These are phyloP conservation scores for Pecten maximus DNA, from an alignment of 2,888 invertebrate genomes.

Conservation along the genomic window DNA sequence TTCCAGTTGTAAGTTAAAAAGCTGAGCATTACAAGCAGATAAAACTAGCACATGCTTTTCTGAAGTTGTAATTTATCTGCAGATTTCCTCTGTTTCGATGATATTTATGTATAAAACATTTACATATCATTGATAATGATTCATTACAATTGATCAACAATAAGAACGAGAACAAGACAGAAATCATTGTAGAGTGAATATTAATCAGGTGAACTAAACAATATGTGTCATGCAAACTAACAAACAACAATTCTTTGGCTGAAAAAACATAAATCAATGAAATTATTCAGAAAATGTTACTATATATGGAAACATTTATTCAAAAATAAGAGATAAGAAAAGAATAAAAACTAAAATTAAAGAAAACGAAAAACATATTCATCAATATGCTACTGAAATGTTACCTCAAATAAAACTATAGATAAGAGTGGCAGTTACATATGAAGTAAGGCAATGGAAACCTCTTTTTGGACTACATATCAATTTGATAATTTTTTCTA, in stretches of 20 bases:
- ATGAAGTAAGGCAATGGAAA: too few relatives aligned
- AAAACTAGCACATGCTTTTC: neutral
- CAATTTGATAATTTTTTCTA: too few relatives aligned
- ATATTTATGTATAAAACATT: neutral
- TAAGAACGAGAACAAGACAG: neutral
- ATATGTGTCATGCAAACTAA: conserved; percentile 26
- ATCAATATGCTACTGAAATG: neutral
- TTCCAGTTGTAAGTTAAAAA: neutral
- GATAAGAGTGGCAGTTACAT: neutral
- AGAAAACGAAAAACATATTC: neutral
- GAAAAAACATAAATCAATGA: neutral
- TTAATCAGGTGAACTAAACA: neutral
- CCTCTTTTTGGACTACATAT: too few relatives aligned
- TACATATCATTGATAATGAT: neutral
- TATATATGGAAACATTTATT: neutral
- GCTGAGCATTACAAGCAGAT: neutral
- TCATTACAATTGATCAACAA: neutral
- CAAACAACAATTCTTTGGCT: neutral
- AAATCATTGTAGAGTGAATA: neutral
- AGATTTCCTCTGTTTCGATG: neutral
- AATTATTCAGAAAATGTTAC: too few relatives aligned
- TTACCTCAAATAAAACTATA: neutral
- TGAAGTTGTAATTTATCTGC: neutral
- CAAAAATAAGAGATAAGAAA: neutral
- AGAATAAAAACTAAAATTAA: neutral